phyloP scores from a whole-genome alignment of 2,797 vertebrate genomes.

The Catharus ustulatus region DNA sequence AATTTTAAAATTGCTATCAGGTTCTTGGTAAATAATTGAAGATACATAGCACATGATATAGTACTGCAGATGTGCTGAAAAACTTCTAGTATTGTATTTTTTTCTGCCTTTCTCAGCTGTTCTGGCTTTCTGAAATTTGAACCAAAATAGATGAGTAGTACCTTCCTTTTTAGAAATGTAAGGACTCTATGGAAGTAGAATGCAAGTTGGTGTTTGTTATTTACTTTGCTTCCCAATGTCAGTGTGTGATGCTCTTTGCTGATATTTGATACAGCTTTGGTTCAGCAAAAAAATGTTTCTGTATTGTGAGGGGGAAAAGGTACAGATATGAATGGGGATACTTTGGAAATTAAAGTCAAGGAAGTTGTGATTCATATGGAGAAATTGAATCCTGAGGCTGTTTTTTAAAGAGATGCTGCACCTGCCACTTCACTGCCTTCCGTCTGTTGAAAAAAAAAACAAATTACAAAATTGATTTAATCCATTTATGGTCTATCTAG shows the following conservation, averaged over 20 bases:
- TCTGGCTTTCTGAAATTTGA: neutral
- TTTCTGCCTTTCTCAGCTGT: neutral
- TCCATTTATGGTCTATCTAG: neutral
- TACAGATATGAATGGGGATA: neutral
- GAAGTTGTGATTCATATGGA: neutral
- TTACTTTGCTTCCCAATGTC: neutral
- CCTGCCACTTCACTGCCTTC: neutral
- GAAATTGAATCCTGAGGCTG: neutral
- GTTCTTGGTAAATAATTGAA: neutral
- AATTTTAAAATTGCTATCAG: neutral
- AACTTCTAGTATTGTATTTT: neutral
- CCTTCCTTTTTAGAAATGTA: neutral
- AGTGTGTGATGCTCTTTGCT: neutral
- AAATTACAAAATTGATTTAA: neutral
- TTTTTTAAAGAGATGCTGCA: neutral
- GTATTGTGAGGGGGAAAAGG: rapidly evolving
- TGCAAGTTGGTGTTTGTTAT: neutral
- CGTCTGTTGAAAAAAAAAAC: neutral
- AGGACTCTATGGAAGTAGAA: neutral
- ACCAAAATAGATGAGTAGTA: neutral
- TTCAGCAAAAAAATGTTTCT: neutral
- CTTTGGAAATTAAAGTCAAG: neutral
- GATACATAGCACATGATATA: neutral
- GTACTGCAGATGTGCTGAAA: neutral
- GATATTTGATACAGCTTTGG: neutral